Percentiles rank a stretch among this genome's conserved stretches.
Conservation (phyloP, 1,140 invertebrate genomes). For the Bicyclus anynana region DNA sequence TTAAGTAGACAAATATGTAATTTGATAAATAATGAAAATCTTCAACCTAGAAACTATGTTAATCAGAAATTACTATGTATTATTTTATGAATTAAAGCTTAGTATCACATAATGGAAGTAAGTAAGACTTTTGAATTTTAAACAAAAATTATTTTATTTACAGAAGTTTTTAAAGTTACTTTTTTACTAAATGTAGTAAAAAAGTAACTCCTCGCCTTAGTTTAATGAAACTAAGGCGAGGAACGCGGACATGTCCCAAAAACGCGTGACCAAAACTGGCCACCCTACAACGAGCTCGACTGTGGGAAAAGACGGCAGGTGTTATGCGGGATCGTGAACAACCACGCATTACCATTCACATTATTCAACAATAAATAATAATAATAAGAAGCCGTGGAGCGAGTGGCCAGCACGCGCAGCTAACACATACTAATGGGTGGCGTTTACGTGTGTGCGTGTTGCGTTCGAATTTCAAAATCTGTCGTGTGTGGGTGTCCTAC, state of each 20-base stretch:
- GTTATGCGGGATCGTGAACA: conserved; percentile 75
- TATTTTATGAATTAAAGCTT: no score
- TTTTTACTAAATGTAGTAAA: no score
- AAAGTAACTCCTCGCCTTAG: no score
- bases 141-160: no score
- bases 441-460: conserved; percentile 42
- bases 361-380: conserved; percentile 77
- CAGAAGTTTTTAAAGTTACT: no score
- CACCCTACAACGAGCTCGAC: conserved; percentile 51
- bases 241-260: not conserved
- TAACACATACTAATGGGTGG: conserved; percentile 62
- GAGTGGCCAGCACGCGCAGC: conserved; percentile 73
- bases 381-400: conserved; percentile 74
- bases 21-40: no score
- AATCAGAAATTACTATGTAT: no score
- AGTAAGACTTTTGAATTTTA: no score
- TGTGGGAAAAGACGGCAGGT: conserved; percentile 76
- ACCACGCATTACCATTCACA: conserved; percentile 76
- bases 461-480: conserved; percentile 25
- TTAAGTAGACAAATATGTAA: no score
- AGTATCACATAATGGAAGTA: no score
- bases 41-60: no score
- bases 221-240: not conserved
- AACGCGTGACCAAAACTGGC: not conserved
- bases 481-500: conserved; percentile 44